Evolutionary conservation across 2,888 invertebrate genomes (phyloP), one percentile per base, ranked within the genome.

Genomic region (Apamea crenata): DNA sequence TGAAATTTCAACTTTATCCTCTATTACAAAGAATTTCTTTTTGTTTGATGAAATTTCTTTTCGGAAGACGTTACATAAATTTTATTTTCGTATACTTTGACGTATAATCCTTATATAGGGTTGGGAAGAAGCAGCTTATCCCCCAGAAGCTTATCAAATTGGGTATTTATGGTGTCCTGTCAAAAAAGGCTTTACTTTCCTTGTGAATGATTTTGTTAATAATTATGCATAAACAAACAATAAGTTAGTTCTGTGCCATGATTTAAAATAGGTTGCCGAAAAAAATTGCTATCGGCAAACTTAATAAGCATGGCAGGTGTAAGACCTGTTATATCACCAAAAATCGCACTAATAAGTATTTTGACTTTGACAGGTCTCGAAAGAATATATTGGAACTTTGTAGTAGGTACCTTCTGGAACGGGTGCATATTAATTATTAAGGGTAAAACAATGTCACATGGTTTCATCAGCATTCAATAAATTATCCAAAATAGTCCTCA

Each of bases 1-100:
- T 77, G 65, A 83, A 87, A 87, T 81, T 77, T 80, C 50, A 84
- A 87, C 84, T 90, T 85, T 88, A 82, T 83, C 63, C 65, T 77
- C 32, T 74, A 47, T 65, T 16, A 63, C 70, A 78, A 80, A 87
- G 78, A 83, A 70, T 77, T 86, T 74, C 21, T 70, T 82, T 77
- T 84, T 72, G 68, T 71, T 79, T 78, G 21, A 18, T 65, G 59
- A 59, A 70, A 56, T 47, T 36, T 67, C 2, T 25, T 84, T 77
- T 72, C 69, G 53, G 56, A 14, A 14, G 65, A 79, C 40, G 69
- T 77, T 70, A 40, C 63, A 44, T 78, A 47, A 74, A 77, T 78
- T 81, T 77, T 82, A n/a, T 75, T 86, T 80, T 82, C 53, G 47
- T 69, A 56, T 47, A 74, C 59, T 69, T 79, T 77, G 65, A 80